Evolutionary conservation across 2,113 vertebrate genomes (phyloP).

Genomic region (Leptosomus discolor): DNA sequence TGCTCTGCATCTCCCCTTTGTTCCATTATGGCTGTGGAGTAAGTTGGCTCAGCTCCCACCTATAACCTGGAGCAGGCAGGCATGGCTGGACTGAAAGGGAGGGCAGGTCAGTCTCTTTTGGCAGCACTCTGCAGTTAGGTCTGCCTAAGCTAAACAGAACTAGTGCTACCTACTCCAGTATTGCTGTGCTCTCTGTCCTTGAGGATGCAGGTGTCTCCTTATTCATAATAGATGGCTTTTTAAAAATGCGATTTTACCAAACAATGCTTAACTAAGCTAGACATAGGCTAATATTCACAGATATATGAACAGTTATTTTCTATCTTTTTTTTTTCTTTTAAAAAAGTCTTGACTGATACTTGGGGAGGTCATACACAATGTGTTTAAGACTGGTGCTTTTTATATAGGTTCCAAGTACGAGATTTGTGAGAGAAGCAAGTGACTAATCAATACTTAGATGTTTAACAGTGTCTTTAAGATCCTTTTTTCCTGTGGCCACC

Average conservation of each 20-base stretch:
- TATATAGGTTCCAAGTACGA: not conserved
- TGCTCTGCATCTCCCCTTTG: not conserved
- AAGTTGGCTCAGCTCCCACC: not conserved
- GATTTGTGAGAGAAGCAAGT: not conserved
- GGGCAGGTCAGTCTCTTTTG: not conserved
- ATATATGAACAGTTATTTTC: not conserved
- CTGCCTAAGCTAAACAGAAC: not conserved
- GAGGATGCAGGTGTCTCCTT: not conserved
- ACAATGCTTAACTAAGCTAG: not conserved
- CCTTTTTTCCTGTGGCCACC: not conserved
- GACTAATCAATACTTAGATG: not conserved
- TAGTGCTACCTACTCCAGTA: not conserved
- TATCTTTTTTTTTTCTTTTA: not conserved
- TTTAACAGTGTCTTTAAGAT: not conserved
- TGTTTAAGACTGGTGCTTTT: not conserved
- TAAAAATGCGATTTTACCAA: not conserved
- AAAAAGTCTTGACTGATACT: not conserved
- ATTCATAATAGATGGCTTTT: not conserved
- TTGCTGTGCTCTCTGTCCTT: not conserved
- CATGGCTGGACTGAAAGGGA: not conserved
- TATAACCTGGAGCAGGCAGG: not conserved
- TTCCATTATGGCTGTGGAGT: not conserved
- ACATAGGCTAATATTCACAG: not conserved
- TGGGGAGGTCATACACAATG: not conserved
- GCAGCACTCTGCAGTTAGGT: not conserved